Evolutionary conservation across 2,797 vertebrate genomes (phyloP).

Genomic region (Sylvia borin): DNA sequence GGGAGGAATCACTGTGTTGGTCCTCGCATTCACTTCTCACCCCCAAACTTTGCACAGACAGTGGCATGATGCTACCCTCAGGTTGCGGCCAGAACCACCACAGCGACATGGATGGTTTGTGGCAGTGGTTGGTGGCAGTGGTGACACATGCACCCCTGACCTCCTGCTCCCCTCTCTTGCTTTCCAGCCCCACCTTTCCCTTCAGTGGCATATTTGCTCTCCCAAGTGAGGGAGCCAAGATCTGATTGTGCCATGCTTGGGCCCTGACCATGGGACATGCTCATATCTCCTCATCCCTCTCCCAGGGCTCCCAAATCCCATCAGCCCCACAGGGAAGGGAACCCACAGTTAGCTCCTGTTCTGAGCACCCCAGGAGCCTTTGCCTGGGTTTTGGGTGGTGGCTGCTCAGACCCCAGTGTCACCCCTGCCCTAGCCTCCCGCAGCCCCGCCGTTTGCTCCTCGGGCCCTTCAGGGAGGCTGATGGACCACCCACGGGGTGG

Average conservation of each 20-base stretch:
- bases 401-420: background rate
- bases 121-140: background rate
- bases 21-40: fast-evolving
- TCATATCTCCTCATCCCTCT: background rate
- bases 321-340: background rate
- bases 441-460: background rate
- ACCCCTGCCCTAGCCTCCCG: too few species aligned
- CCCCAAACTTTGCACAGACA: background rate
- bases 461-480: background rate
- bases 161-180: fast-evolving
- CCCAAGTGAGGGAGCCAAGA: fast-evolving
- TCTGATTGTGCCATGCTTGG: background rate
- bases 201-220: background rate
- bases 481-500: background rate
- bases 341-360: fast-evolving
- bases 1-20: background rate
- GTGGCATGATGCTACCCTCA: background rate
- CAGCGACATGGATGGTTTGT: background rate
- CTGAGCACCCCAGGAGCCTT: fast-evolving
- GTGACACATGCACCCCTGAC: fast-evolving
- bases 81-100: background rate
- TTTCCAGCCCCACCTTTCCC: background rate
- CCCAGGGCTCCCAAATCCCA: background rate
- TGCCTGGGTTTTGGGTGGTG: background rate
- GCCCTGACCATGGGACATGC: background rate